These are phyloP conservation scores for Pseudolaguvia tuberculata DNA, from an alignment of 2,113 vertebrate genomes.

Conservation along the genomic window DNA sequence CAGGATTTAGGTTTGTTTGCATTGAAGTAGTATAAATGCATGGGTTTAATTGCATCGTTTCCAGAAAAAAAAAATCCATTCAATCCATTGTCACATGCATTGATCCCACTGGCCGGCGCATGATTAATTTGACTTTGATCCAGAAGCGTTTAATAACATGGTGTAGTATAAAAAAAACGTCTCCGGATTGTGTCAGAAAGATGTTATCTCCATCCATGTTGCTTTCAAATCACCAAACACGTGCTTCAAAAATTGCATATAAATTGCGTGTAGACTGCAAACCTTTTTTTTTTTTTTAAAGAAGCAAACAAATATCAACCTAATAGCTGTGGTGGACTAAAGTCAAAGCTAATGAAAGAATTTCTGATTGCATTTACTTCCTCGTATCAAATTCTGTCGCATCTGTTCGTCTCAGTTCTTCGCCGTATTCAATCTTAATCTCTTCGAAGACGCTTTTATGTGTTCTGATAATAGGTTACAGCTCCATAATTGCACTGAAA, in stretches of 20 bases:
- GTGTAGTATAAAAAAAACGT: neutral
- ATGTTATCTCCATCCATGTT: neutral
- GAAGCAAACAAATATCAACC: neutral
- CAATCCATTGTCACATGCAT: conserved; percentile 1
- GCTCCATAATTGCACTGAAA: neutral
- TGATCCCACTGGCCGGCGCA: conserved; percentile 10
- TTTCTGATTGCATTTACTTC: conserved; percentile 4
- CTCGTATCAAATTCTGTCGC: conserved; percentile 7
- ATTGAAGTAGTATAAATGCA: neutral
- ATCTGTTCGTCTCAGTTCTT: neutral
- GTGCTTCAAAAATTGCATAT: neutral
- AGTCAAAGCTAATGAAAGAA: conserved; percentile 4
- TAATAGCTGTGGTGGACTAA: neutral
- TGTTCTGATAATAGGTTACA: neutral
- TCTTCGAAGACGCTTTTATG: conserved; percentile 1
- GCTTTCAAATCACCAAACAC: conserved; percentile 2
- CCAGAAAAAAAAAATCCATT: neutral
- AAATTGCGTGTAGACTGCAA: neutral
- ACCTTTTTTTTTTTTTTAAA: conserved; percentile 11
- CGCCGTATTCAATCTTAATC: neutral
- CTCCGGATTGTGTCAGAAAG: neutral
- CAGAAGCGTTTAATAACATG: conserved; percentile 1
- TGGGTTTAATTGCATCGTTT: too few species aligned
- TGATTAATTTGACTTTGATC: conserved; percentile 24
- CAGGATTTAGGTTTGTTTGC: neutral